Evolutionary conservation across 2,113 vertebrate genomes (phyloP), one percentile per base, ranked within the genome.

Genomic region (Hiodon tergisus): DNA sequence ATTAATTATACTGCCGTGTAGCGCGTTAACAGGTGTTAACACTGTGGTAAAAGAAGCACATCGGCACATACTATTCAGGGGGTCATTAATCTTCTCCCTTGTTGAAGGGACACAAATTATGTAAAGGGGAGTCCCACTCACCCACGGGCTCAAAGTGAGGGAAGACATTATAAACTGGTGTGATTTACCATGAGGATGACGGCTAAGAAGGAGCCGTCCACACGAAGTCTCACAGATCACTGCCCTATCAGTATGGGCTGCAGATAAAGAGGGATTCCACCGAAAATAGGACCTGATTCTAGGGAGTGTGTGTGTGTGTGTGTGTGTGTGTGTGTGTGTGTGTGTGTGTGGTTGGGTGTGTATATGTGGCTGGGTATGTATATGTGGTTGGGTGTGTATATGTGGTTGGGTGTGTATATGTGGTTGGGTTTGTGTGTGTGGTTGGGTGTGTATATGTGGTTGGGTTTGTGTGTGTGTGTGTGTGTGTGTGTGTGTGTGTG

Each of bases 301-400:
- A 52, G 51, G 50, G 47, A 52, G 14, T 52, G 13, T 48, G 48
- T 51, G 67, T 51, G 31, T 67, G 66, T 31, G 66, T 10, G 16
- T 58, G 55, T 57, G 53, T 71, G 52, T 72, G 31, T 72, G 55
- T 48, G 52, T 6, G 51, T 57, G 52, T 54, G 31, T 50, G 13
- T 61, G 48, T 46, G 51, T 66, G 62, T 67, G 13, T 53, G 60
- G 11, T 6, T 59, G 69, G 55, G 69, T 71, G 70, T 72, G 57
- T 59, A 48, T 57, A n/a, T 71, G 52, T 55, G 52, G n/a, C n/a
- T 71, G 31, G 16, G 31, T 67, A 9, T 67, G 9, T 5, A 46
- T 67, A 31, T n/a, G n/a, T n/a, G n/a, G n/a, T n/a, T n/a, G n/a
- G n/a, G n/a, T n/a, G n/a, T n/a, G n/a, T n/a, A n/a, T n/a, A n/a